Conservation (phyloP, 2,888 invertebrate genomes). For the Athalia rosae region DNA sequence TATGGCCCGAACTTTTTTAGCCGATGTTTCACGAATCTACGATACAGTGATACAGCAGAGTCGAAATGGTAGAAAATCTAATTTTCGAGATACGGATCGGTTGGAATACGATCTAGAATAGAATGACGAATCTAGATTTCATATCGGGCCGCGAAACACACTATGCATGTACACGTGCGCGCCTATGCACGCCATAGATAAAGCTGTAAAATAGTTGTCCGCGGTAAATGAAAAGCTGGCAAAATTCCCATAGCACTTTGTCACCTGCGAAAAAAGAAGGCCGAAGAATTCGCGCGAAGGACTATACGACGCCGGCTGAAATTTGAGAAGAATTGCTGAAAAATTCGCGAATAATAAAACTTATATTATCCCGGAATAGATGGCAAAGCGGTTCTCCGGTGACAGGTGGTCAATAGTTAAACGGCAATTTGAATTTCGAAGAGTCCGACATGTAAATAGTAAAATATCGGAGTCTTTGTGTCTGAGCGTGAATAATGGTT, state of each 20-base stretch:
- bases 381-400: conserved; percentile 28
- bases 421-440: conserved; percentile 13
- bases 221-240: conserved; percentile 26
- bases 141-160: background rate
- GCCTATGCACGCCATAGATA: background rate
- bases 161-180: background rate
- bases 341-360: conserved; percentile 37
- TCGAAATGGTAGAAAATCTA: background rate
- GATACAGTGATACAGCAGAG: background rate
- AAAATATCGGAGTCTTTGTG: conserved; percentile 42
- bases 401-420: conserved; percentile 35
- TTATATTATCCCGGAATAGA: conserved; percentile 25
- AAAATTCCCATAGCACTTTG: conserved; percentile 42
- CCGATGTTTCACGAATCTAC: background rate
- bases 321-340: conserved; percentile 24
- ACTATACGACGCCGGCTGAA: conserved; percentile 2
- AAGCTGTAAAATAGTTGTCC: conserved; percentile 27
- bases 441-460: conserved; percentile 25
- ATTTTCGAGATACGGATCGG: conserved; percentile 9
- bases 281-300: background rate
- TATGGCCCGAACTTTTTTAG: background rate
- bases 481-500: conserved; percentile 44
- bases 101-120: background rate
- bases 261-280: background rate
- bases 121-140: conserved; percentile 29